Evolutionary conservation across 2,888 invertebrate species (phyloP), one percentile per base, ranked within the genome.

Genomic region (Lypha dubia): DNA sequence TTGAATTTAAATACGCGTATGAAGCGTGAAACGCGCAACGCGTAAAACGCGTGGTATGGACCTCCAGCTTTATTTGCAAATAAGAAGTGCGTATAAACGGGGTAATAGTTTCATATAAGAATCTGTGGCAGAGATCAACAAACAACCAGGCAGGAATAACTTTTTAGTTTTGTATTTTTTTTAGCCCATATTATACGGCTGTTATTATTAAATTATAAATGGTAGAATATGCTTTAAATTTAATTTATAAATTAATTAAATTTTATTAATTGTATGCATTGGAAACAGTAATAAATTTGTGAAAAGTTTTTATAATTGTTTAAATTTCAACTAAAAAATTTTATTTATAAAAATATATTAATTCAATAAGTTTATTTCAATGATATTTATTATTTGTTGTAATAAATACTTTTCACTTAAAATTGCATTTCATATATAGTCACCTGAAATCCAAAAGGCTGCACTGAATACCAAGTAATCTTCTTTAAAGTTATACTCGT

Each of bases 321-420:
- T 3, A 11, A 17, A 41, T 38, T 17, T 11, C 35, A 62, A 22
- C 8, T 58, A 58, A n/a, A 58, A 17, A 56, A 9, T 38, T 35
- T 17, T 9, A n/a, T 58, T 32, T 3, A 32, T 17, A 53, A 49
- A 41, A 49, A 51, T 0, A 7, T 15, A 60, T 60, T 60, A 24
- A 73, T 73, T 60, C 15, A 38, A 74, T 41, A 24, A 24, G 20
- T 53, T 17, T 8, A 44, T 20, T 49, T 22, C n/a, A 60, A 60
- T 62, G 46, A 24, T 1, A 22, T 62, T 62, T 62, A 9, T 15
- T 51, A 62, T 62, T 62, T 62, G 74, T 74, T 74, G 62, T 62
- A 28, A 38, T 51, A 62, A 1, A 44, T 15, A 44, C 15, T n/a
- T n/a, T 15, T n/a, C 5, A 44, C 44, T 44, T 11, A 4, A 44